These are phyloP conservation scores for Poecile atricapillus DNA, from an alignment of 2,113 vertebrate genomes.

Conservation along the genomic window DNA sequence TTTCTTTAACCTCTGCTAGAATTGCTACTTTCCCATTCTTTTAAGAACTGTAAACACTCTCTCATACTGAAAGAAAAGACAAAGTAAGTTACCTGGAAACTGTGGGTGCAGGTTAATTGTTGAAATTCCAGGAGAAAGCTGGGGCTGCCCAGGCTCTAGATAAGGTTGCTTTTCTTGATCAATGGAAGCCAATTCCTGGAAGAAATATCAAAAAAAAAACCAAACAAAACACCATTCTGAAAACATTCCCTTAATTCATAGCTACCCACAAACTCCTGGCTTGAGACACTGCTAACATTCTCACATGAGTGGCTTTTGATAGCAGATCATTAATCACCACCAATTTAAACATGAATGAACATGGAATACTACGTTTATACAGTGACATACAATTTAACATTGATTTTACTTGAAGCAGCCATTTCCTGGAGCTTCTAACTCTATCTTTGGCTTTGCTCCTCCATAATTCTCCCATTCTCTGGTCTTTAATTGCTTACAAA, in stretches of 20 bases:
- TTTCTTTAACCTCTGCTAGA: not conserved
- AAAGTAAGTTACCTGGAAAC: slow-evolving; percentile 80
- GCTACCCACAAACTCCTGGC: not conserved
- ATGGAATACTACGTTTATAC: not conserved
- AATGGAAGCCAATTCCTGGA: slow-evolving; percentile 74
- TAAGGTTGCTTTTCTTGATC: slow-evolving; percentile 75
- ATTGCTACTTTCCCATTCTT: not conserved
- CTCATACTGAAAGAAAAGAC: not conserved
- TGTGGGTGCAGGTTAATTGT: slow-evolving; percentile 82
- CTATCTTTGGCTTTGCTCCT: not conserved
- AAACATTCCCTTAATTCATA: not conserved
- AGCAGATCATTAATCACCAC: not conserved
- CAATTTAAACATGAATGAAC: not conserved
- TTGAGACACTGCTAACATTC: not conserved
- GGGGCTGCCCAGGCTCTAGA: slow-evolving; percentile 81
- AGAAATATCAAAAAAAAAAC: not conserved
- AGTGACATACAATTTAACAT: not conserved
- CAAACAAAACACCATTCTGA: not conserved
- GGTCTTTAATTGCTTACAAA: not conserved
- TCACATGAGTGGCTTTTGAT: not conserved
- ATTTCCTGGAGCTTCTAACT: not conserved
- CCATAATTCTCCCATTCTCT: not conserved
- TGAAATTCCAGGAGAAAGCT: slow-evolving; percentile 87
- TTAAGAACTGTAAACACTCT: not conserved
- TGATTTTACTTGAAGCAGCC: not conserved